phyloP scores from a whole-genome alignment of 2,113 vertebrate genomes.

The Plecotus auritus region DNA sequence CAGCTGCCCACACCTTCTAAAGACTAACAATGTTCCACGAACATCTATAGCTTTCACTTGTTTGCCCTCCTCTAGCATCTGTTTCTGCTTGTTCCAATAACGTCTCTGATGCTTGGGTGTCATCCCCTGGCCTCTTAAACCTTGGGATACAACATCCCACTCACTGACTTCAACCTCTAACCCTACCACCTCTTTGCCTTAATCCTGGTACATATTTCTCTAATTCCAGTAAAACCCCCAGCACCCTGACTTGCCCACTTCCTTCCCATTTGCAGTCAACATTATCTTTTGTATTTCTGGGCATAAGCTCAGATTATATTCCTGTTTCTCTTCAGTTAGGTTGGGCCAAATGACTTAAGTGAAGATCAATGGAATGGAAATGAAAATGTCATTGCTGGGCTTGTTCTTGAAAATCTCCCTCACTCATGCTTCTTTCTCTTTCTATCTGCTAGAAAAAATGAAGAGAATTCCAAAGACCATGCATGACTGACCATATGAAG shows the following conservation, averaged over 20 bases:
- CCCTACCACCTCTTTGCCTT: neutral
- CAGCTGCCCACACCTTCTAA: neutral
- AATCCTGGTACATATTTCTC: neutral
- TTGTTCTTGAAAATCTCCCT: neutral
- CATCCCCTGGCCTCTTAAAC: neutral
- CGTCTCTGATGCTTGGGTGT: neutral
- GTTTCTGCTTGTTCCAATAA: neutral
- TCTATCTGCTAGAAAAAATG: neutral
- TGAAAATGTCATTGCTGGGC: neutral
- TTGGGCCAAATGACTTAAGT: neutral
- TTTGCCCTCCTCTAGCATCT: neutral
- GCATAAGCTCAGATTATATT: neutral
- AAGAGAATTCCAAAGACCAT: neutral
- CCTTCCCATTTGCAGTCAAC: neutral
- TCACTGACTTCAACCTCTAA: neutral
- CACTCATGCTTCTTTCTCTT: neutral
- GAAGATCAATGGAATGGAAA: neutral
- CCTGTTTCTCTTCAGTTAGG: neutral
- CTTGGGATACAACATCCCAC: neutral
- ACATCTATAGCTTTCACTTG: neutral
- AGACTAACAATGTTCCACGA: neutral
- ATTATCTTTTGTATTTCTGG: neutral
- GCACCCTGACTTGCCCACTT: neutral
- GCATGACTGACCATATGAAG: neutral
- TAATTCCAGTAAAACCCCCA: neutral